Base-by-base conservation (phyloP, 2,888 invertebrate species). In the Eucera pruinosa region DNA sequence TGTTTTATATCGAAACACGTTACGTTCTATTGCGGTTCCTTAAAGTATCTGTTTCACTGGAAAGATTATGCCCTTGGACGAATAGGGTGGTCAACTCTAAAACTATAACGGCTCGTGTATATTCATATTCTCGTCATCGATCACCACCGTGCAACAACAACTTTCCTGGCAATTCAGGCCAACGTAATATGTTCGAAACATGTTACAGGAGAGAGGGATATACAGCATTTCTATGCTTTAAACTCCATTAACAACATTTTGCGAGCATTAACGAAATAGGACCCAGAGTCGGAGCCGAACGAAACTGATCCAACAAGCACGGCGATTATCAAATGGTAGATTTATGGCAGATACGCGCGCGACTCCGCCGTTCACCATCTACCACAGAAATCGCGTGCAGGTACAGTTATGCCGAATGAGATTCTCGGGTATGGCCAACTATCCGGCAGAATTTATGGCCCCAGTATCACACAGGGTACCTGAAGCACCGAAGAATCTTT, bases 321-420 rank as follows among this genome's bases (percentile, higher is more conserved):
- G 18, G n/a, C 33, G 67, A 68, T 68, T 68, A 68, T 52, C 67
- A 43, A 80, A 67, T 39, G 36, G 33, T 45, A 60, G 58, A 72
- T 72, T 72, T 72, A 72, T 67, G 30, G 60, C 18, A 18, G 50
- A 58, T 58, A 57, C 15, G 47, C 30, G 43, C 41, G 47, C 48
- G 41, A 65, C 33, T 70, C 47, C 36, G 30, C 20, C 25, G 57
- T 50, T 65, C 39, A 30, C 61, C 36, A 36, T 60, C 61, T 33
- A 41, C 47, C 36, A 25, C 43, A 43, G 73, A 62, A 61, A 73
- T 73, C 73, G 69, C 52, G 43, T 69, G 62, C 52, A 61, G 43
- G 33, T 73, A 73, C 73, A 61, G 73, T 69, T 73, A 73, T 73
- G 72, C 61, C 55, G 73, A 73, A 73, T 73, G 68, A 71, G 76